Conservation (phyloP, 2,888 invertebrate genomes). For the Lacanobia wlatinum region DNA sequence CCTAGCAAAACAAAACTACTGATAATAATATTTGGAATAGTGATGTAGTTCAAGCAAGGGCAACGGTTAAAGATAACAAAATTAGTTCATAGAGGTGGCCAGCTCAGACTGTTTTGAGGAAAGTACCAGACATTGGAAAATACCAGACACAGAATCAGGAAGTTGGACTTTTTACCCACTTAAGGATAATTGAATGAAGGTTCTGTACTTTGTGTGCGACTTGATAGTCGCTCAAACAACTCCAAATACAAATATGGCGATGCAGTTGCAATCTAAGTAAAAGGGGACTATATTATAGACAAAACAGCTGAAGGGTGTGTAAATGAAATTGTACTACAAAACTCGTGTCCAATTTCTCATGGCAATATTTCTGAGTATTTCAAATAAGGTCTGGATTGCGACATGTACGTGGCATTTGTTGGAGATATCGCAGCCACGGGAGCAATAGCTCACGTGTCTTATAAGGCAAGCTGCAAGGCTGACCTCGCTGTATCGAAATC, state of each 20-base stretch:
- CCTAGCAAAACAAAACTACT: conserved; percentile 32
- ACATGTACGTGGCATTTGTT: conserved; percentile 38
- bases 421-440: conserved; percentile 26
- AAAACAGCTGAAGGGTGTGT: neutral
- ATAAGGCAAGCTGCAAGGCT: conserved; percentile 53
- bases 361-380: conserved; percentile 16
- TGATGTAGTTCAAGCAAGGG: conserved; percentile 27
- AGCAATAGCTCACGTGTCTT: conserved; percentile 28
- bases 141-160: neutral
- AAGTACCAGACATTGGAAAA: conserved; percentile 15
- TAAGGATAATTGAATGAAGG: neutral
- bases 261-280: neutral
- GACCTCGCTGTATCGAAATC: conserved; percentile 42
- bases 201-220: neutral
- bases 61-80: conserved; percentile 25
- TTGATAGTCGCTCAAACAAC: neutral
- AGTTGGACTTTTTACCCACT: neutral
- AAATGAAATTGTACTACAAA: neutral
- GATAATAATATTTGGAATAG: conserved; percentile 24
- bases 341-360: conserved; percentile 10
- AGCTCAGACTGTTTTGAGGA: neutral
- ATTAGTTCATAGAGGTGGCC: conserved; percentile 10
- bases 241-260: neutral
- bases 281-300: neutral
- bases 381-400: conserved; percentile 35